Base-by-base conservation (phyloP, 37 sponge, comb jelly and placozoan species). In the Bolinopsis microptera region DNA sequence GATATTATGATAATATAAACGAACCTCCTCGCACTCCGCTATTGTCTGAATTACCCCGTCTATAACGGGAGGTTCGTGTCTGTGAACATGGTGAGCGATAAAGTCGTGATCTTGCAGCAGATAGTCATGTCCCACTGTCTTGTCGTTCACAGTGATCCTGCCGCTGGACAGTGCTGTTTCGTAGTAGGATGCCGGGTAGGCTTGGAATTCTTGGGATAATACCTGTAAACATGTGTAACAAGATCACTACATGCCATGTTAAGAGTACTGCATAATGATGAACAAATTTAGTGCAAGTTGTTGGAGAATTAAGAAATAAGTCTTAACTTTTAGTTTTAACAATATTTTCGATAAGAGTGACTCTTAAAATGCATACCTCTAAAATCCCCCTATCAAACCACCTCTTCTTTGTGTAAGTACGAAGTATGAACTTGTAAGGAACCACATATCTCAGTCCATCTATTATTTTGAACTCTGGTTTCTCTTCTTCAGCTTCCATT, bases 361-460 rank as follows among this genome's bases (percentile, higher is more conserved):
- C n/a, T n/a, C n/a, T n/a, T n/a, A n/a, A n/a, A n/a, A n/a, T n/a
- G n/a, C n/a, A 48, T 27, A 86, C 90, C 48, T 86, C 48, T 38
- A 86, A 26, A 86, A 86, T 86, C 2, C 24, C 39, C 39, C 26
- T 40, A 39, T 27, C 90, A 41, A 86, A 86, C 90, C 90, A 86
- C 26, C 90, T 38, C 35, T 86, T 86, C 61, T 86, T 86, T 40
- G 90, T 48, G 26, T 86, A 86, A 5, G 90, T 41, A n/a, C 61
- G 34, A 0, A 86, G 61, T 30, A 34, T 22, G 61, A 86, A 86
- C 30, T 18, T 39, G 61, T 86, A 86, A 13, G 90, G 90, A 27
- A 86, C 90, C 34, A 86, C 90, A 86, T 86, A 86, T 23, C 90
- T 34, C 27, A 86, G 90, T 5, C 90, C 90, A 26, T 86, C 90